phyloP scores from a whole-genome alignment of 2,797 vertebrate genomes.

The Falco concolor region DNA sequence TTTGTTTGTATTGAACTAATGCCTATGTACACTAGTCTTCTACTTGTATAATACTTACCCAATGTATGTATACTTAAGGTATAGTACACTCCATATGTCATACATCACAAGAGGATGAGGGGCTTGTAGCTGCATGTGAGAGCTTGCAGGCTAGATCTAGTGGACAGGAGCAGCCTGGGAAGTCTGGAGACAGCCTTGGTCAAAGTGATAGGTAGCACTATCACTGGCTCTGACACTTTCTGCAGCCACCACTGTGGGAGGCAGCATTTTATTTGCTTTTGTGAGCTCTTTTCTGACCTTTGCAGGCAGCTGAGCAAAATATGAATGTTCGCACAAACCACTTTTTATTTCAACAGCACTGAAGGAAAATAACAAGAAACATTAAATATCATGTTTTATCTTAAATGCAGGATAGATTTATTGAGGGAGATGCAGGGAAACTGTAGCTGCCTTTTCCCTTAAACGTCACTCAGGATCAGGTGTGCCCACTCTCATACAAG shows the following conservation, averaged over 20 bases:
- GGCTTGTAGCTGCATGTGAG: background rate
- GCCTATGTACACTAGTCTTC: background rate
- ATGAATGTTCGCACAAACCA: background rate
- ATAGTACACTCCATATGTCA: background rate
- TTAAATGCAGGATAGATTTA: background rate
- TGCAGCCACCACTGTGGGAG: background rate
- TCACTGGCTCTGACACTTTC: background rate
- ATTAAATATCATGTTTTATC: background rate
- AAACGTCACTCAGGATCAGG: background rate
- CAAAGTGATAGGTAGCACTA: background rate
- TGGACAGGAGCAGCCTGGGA: background rate
- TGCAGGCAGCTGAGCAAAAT: background rate
- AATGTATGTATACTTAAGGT: too few relatives aligned
- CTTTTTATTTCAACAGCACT: background rate
- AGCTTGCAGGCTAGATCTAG: background rate
- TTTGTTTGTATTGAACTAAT: background rate
- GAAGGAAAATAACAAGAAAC: background rate
- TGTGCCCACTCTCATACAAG: background rate
- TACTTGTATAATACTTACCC: background rate
- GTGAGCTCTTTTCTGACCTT: background rate
- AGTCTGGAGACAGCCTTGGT: background rate
- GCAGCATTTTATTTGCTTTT: background rate
- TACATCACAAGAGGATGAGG: background rate
- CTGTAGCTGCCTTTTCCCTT: background rate
- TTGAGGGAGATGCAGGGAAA: background rate